Percentiles rank a stretch among this genome's conserved stretches.
phyloP scores from a whole-genome alignment of 2,888 invertebrate species.

The Heliothis peltigera region DNA sequence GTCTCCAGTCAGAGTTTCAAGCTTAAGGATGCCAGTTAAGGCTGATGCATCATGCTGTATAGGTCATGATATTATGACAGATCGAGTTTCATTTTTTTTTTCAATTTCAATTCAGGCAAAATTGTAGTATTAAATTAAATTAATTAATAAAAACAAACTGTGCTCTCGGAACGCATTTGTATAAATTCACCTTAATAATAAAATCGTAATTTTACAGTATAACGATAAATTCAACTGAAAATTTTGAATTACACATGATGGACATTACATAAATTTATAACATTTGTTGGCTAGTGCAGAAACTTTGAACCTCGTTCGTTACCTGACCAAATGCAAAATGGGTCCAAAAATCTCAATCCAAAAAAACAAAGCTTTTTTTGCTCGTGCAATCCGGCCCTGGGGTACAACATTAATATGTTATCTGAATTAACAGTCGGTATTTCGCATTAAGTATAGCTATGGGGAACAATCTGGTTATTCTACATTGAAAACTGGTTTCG shows the following conservation, averaged over 20 bases:
- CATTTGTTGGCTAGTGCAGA: too few relatives aligned
- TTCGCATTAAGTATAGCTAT: constrained; percentile 41
- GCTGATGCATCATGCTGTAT: too few relatives aligned
- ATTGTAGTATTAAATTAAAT: too few relatives aligned
- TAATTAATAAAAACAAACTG: too few relatives aligned
- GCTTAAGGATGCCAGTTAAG: neutral
- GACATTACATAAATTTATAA: neutral
- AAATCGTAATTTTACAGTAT: too few relatives aligned
- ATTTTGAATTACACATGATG: neutral
- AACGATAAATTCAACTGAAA: neutral
- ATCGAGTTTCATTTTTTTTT: too few relatives aligned
- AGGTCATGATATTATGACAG: neutral
- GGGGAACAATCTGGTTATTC: constrained; percentile 55
- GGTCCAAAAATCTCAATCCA: neutral
- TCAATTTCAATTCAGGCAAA: too few relatives aligned
- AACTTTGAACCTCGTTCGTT: neutral
- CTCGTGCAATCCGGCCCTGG: constrained; percentile 51
- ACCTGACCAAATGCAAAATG: neutral
- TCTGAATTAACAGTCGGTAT: constrained; percentile 47
- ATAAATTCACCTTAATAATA: too few relatives aligned
- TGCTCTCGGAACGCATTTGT: too few relatives aligned
- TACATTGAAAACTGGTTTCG: constrained; percentile 52
- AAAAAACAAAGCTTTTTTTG: constrained; percentile 50
- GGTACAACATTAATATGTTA: constrained; percentile 52
- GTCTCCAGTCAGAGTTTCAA: too few relatives aligned